Percentiles rank a stretch among this genome's conserved stretches.
These are phyloP conservation scores for Quadriops clusia DNA, from an alignment of 2,888 invertebrate genomes.

Conservation along the genomic window DNA sequence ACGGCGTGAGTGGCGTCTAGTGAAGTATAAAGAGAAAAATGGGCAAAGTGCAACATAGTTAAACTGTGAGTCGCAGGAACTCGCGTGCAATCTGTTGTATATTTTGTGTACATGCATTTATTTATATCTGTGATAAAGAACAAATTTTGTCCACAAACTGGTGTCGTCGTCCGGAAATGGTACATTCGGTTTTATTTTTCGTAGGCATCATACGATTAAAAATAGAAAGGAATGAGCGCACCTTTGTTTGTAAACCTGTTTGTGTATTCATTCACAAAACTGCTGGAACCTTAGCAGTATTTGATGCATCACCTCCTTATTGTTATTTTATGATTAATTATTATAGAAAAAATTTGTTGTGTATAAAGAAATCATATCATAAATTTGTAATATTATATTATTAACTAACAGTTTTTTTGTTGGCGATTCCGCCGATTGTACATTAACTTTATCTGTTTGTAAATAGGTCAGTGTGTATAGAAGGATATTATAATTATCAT, in stretches of 20 bases:
- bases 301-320: slow-evolving; percentile 22
- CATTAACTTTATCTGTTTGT: slow-evolving; percentile 39
- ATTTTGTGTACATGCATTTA: slow-evolving; percentile 39
- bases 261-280: slow-evolving; percentile 21
- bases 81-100: slow-evolving; percentile 34
- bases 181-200: slow-evolving; percentile 19
- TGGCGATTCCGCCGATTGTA: slow-evolving; percentile 29
- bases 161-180: slow-evolving; percentile 26
- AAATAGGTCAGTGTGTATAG: slow-evolving; percentile 42
- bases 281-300: slow-evolving; percentile 12
- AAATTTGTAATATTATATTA: slow-evolving; percentile 31
- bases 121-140: slow-evolving; percentile 41
- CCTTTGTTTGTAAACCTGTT: slow-evolving; percentile 26
- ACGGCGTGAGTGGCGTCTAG: slow-evolving; percentile 12
- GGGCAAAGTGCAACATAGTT: slow-evolving; percentile 36
- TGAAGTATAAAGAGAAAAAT: slow-evolving; percentile 15
- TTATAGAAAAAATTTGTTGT: slow-evolving; percentile 32
- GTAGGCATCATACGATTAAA: slow-evolving; percentile 12
- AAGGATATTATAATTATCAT: slow-evolving; percentile 37
- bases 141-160: slow-evolving; percentile 28
- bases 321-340: slow-evolving; percentile 30
- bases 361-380: slow-evolving; percentile 37
- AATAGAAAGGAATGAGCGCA: slow-evolving; percentile 22
- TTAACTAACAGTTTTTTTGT: slow-evolving; percentile 18
- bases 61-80: slow-evolving; percentile 18